A percentile compares a stretch with the other conserved stretches of the same genome.
Conservation (phyloP, 2,797 vertebrate genomes). For the Microhierax caerulescens region DNA sequence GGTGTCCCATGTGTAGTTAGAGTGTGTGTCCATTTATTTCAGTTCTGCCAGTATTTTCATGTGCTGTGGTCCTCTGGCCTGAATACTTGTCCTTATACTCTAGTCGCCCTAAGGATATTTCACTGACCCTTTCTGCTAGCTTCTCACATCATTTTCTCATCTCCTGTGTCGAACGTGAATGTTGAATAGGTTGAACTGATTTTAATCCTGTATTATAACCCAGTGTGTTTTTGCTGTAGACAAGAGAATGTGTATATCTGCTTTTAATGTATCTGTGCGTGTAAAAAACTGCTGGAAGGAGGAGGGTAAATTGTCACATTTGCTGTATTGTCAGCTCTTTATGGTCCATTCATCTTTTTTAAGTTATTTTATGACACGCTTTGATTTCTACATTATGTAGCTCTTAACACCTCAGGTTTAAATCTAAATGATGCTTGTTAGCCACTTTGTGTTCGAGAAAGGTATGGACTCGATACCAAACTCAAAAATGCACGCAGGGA, state of each 20-base stretch:
- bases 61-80: not conserved
- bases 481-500: not conserved
- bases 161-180: not conserved
- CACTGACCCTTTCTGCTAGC: slow-evolving; percentile 17
- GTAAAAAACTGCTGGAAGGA: not conserved
- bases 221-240: not conserved
- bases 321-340: not conserved
- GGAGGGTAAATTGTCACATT: not conserved
- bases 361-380: not conserved
- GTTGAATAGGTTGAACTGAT: slow-evolving; percentile 38
- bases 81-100: slow-evolving; percentile 27
- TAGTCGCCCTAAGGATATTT: slow-evolving; percentile 30
- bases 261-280: not conserved
- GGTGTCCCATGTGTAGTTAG: slow-evolving; percentile 9
- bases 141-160: slow-evolving; percentile 42
- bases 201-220: not conserved
- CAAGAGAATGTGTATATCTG: not conserved
- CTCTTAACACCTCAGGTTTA: not conserved
- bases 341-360: not conserved
- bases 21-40: not conserved
- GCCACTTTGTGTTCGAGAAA: not conserved
- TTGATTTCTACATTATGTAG: not conserved
- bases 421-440: not conserved
- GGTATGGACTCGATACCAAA: rapidly evolving
- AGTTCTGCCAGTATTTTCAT: not conserved